phyloP scores from a whole-genome alignment of 2,888 invertebrate species.

The Cancer borealis region DNA sequence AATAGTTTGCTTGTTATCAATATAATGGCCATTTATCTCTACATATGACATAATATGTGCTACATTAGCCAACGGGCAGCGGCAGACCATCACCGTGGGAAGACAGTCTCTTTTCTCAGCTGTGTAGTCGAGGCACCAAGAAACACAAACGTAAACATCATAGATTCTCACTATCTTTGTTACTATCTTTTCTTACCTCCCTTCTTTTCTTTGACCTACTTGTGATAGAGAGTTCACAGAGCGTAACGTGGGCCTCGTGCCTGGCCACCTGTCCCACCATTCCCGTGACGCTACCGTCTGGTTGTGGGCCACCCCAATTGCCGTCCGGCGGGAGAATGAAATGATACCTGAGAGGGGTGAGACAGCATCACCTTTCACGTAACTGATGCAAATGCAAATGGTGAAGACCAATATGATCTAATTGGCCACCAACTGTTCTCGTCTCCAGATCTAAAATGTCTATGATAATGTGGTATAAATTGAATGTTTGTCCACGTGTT shows the following conservation, averaged over 20 bases:
- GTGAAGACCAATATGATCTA: too few relatives aligned
- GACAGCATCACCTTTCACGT: background rate
- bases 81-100: background rate
- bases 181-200: background rate
- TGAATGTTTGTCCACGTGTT: too few relatives aligned
- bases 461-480: too few relatives aligned
- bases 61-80: background rate
- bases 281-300: constrained; percentile 55
- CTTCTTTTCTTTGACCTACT: background rate
- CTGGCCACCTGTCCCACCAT: constrained; percentile 56
- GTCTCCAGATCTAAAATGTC: too few relatives aligned
- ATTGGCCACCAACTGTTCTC: too few relatives aligned
- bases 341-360: constrained; percentile 30
- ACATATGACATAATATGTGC: background rate
- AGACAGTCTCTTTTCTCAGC: too few relatives aligned
- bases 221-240: constrained; percentile 66
- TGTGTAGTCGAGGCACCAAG: too few relatives aligned
- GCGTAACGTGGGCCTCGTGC: constrained; percentile 56
- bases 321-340: constrained; percentile 49
- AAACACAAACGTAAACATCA: background rate
- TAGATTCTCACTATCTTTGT: too few relatives aligned
- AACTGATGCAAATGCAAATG: background rate
- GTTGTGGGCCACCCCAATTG: constrained; percentile 59
- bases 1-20: background rate
- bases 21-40: background rate